Conservation (phyloP, 2,113 vertebrate species). For the Sylvia atricapilla region DNA sequence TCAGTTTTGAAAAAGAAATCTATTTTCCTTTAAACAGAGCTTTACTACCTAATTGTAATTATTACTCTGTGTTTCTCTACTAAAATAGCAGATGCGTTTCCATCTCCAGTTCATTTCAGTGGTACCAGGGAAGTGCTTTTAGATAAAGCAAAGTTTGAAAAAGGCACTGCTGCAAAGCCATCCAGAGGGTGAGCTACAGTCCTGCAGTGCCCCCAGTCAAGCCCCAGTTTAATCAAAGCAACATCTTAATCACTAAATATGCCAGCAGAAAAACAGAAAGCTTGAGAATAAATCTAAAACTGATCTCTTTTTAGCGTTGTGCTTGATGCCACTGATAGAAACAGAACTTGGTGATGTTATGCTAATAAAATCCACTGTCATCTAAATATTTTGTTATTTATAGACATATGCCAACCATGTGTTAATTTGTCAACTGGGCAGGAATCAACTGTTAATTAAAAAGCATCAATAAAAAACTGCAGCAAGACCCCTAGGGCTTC, state of each 20-base stretch:
- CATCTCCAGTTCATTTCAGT: not conserved
- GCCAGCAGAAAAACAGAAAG: not conserved
- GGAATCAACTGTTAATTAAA: not conserved
- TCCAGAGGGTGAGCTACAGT: not conserved
- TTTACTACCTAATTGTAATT: not conserved
- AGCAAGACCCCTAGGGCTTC: not conserved
- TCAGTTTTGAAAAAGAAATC: not conserved
- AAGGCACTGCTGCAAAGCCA: not conserved
- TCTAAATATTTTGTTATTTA: not conserved
- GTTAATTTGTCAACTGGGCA: not conserved
- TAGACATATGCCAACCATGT: not conserved
- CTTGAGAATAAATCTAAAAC: not conserved
- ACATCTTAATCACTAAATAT: not conserved
- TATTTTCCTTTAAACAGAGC: not conserved
- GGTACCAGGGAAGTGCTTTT: not conserved
- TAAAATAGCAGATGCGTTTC: not conserved
- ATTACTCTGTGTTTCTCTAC: not conserved
- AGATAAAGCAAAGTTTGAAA: not conserved
- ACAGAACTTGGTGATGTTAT: not conserved
- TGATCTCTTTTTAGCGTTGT: not conserved
- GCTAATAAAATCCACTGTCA: not conserved
- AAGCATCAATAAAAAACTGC: not conserved
- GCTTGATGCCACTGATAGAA: not conserved
- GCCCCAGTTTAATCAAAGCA: not conserved
- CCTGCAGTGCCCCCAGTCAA: not conserved